These are phyloP conservation scores for Salvelinus namaycush DNA, from an alignment of 2,113 vertebrate genomes.

Conservation along the genomic window DNA sequence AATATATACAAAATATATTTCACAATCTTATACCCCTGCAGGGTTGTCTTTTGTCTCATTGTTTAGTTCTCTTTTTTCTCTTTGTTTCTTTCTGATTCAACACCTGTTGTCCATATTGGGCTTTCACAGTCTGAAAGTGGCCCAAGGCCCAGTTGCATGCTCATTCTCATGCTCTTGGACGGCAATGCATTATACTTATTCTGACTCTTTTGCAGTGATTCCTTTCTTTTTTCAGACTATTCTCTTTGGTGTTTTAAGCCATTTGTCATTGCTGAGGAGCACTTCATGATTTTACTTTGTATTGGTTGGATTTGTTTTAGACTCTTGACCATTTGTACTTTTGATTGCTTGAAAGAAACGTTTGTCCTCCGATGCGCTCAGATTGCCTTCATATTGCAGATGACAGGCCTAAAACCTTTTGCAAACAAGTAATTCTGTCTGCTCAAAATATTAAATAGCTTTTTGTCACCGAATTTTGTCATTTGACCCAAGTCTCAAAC, in stretches of 20 bases:
- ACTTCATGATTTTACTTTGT: not conserved
- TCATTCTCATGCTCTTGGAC: not conserved
- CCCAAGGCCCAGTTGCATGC: not conserved
- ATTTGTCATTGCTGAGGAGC: not conserved
- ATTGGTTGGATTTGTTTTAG: not conserved
- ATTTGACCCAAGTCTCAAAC: not conserved
- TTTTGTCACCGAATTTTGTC: not conserved
- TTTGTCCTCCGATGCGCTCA: not conserved
- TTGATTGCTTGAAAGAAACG: not conserved
- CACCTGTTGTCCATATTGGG: slow-evolving; percentile 6
- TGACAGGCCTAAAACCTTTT: not conserved
- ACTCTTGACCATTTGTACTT: not conserved
- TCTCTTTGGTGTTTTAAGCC: no score
- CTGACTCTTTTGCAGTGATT: no score
- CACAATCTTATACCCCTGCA: not conserved
- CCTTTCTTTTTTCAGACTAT: no score
- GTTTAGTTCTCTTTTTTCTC: not conserved
- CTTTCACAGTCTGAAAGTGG: slow-evolving; percentile 18
- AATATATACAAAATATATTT: not conserved
- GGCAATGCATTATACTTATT: not conserved
- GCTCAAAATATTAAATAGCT: not conserved
- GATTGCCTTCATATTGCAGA: not conserved
- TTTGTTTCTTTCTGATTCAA: not conserved
- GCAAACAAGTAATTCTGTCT: not conserved
- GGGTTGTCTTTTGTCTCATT: not conserved